A percentile compares a stretch with the other conserved stretches of the same genome.
Conservation (phyloP, 2,888 invertebrate genomes). For the Bimastos eiseni region DNA sequence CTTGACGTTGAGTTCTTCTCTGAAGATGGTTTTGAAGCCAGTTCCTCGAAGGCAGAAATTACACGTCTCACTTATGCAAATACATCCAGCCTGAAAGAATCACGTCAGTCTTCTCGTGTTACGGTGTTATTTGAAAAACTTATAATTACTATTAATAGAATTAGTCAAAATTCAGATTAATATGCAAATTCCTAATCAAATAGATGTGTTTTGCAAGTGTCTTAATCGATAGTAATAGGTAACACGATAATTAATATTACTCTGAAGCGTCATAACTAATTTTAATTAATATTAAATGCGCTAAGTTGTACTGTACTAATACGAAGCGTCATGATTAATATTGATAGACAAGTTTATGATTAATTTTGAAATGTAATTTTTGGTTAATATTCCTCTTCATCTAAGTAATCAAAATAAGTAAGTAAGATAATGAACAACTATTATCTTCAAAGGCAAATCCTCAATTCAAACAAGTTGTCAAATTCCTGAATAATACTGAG, state of each 20-base stretch:
- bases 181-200: no score
- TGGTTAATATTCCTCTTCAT: neutral
- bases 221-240: no score
- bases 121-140: neutral
- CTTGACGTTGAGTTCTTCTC: constrained; percentile 80
- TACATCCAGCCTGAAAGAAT: constrained; percentile 69
- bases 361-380: neutral
- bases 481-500: no score
- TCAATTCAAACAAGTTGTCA: no score
- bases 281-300: no score
- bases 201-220: no score
- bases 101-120: neutral
- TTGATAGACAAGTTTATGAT: neutral
- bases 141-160: neutral
- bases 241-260: no score
- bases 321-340: neutral
- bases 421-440: no score
- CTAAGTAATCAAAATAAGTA: no score
- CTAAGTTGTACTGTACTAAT: no score
- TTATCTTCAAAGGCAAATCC: no score
- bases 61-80: constrained; percentile 78
- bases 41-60: constrained; percentile 71
- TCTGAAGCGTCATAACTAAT: no score
- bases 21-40: constrained; percentile 71
- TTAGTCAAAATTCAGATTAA: neutral